Conservation (phyloP, 2,888 invertebrate genomes). For the Thecophora atra region DNA sequence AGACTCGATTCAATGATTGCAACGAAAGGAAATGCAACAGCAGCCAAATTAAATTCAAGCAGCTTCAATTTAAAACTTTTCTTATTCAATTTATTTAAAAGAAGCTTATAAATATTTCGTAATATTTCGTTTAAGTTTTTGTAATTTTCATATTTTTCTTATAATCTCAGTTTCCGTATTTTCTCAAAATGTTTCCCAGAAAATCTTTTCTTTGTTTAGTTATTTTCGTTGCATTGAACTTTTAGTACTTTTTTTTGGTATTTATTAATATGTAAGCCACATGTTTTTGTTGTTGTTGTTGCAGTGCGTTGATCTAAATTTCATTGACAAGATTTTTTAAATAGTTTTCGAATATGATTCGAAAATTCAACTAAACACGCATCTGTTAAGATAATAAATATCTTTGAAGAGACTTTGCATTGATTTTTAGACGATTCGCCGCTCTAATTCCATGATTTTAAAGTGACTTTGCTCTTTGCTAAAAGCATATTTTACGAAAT, state of each 20-base stretch:
- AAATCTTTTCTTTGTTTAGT: neutral
- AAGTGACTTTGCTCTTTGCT: neutral
- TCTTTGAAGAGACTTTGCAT: neutral
- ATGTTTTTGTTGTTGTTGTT: neutral
- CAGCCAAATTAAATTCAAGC: too few relatives aligned
- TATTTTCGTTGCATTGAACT: neutral
- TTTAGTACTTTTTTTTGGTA: neutral
- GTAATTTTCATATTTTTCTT: too few relatives aligned
- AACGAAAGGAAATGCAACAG: too few relatives aligned
- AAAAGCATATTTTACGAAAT: too few relatives aligned
- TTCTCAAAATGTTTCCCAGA: neutral
- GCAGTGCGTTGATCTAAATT: conserved; percentile 1
- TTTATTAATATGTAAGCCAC: neutral
- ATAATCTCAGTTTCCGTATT: too few relatives aligned
- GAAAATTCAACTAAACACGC: neutral
- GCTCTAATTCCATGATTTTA: conserved; percentile 12
- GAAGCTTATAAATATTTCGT: too few relatives aligned
- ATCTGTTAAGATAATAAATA: conserved; percentile 10
- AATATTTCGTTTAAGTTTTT: too few relatives aligned
- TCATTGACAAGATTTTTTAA: conserved; percentile 23
- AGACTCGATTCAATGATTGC: too few relatives aligned
- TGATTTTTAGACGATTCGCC: neutral
- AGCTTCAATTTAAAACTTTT: too few relatives aligned
- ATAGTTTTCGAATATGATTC: neutral
- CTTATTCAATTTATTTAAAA: too few relatives aligned